These are phyloP conservation scores for Melieria crassipennis DNA, from an alignment of 2,888 invertebrate genomes.

Conservation along the genomic window DNA sequence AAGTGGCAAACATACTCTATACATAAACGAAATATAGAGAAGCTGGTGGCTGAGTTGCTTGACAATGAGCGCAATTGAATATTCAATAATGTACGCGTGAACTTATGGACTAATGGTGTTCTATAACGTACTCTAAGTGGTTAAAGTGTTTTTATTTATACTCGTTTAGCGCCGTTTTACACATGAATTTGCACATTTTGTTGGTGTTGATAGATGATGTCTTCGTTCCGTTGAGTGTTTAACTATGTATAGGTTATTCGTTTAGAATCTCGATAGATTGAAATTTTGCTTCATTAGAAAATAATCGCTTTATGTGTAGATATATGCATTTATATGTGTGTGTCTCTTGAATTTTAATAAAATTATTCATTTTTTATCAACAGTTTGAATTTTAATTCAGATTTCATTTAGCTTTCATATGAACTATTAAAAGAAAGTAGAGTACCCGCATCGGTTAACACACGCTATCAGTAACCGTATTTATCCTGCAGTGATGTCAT, in stretches of 20 bases:
- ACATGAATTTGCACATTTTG: background rate
- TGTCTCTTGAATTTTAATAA: too few species aligned
- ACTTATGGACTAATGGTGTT: slow-evolving; percentile 2
- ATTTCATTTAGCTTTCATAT: too few species aligned
- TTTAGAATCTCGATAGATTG: too few species aligned
- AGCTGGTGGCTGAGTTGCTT: too few species aligned
- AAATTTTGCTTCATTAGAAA: background rate
- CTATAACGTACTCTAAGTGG: background rate
- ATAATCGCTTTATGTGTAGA: background rate
- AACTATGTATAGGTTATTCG: background rate
- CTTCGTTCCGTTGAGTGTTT: background rate
- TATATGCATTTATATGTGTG: too few species aligned
- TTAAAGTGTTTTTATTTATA: background rate
- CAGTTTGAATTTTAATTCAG: too few species aligned
- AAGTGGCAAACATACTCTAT: too few species aligned
- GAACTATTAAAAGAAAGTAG: background rate
- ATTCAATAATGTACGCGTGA: background rate
- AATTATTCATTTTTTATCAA: too few species aligned
- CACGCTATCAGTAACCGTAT: slow-evolving; percentile 71
- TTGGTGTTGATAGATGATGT: background rate
- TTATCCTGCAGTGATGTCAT: slow-evolving; percentile 91
- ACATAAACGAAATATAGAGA: too few species aligned
- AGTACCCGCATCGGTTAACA: slow-evolving; percentile 23
- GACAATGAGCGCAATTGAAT: too few species aligned
- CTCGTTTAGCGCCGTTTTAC: background rate